Evolutionary conservation across 2,113 vertebrate genomes (phyloP).

Genomic region (Muntiacus reevesi): DNA sequence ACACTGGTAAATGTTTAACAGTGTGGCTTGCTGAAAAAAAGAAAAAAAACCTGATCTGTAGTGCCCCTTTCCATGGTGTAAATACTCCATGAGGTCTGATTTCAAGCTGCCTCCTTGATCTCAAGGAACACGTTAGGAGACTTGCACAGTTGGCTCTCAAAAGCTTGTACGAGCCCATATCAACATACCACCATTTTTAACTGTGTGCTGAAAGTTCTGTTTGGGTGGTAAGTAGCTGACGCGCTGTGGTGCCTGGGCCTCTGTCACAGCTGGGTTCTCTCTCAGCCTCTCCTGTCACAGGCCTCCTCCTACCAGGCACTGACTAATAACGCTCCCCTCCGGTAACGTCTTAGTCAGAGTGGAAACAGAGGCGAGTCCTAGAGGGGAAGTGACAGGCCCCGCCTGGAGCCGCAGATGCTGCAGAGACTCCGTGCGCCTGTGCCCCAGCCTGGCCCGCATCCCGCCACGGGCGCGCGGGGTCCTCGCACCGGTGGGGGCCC

Average conservation of each 20-base stretch:
- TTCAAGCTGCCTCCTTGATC: neutral
- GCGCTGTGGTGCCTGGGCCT: too few species aligned
- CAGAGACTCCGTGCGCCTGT: neutral
- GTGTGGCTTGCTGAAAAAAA: neutral
- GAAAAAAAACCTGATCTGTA: neutral
- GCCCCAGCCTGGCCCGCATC: neutral
- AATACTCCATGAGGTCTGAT: neutral
- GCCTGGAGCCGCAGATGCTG: neutral
- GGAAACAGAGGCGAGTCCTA: neutral
- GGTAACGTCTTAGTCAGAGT: neutral
- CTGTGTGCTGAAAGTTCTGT: neutral
- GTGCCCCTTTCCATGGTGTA: neutral
- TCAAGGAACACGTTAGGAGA: neutral
- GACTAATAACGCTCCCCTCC: neutral
- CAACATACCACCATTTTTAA: neutral
- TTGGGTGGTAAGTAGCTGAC: neutral
- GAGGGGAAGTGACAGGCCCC: neutral
- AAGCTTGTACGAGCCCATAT: neutral
- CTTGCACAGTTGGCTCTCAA: neutral
- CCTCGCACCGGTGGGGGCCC: neutral
- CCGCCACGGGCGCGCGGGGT: fast-evolving
- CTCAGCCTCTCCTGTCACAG: neutral
- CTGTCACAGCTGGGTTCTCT: neutral
- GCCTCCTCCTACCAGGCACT: neutral
- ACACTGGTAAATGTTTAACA: neutral